phyloP scores from a whole-genome alignment of 1,140 invertebrate genomes.

The Aplysia californica region DNA sequence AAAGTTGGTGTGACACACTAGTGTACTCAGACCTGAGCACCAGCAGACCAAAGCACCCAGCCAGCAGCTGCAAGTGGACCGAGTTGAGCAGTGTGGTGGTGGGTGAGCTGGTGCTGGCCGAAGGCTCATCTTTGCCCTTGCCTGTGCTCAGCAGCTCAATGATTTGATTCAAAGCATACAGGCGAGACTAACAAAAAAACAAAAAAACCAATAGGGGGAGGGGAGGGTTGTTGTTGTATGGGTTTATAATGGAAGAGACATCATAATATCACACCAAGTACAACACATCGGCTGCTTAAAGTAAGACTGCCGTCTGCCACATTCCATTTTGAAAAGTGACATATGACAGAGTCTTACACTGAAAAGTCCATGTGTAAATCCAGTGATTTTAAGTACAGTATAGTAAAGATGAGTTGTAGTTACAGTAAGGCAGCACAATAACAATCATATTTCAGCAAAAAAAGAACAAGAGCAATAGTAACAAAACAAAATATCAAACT shows the following conservation, averaged over 20 bases:
- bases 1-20: constrained; percentile 44
- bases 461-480: too few species aligned
- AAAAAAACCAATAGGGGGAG: neutral
- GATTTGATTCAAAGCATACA: constrained; percentile 70
- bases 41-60: constrained; percentile 74
- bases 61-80: constrained; percentile 73
- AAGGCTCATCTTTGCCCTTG: constrained; percentile 48
- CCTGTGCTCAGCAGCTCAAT: constrained; percentile 67
- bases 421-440: too few species aligned
- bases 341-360: neutral
- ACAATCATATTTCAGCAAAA: too few species aligned
- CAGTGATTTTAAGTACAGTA: too few species aligned
- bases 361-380: neutral
- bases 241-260: too few species aligned
- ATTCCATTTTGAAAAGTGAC: neutral
- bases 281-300: too few species aligned
- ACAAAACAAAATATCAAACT: too few species aligned
- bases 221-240: neutral
- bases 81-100: constrained; percentile 62
- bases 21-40: constrained; percentile 53
- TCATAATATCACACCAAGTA: too few species aligned
- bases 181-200: constrained; percentile 64
- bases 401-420: too few species aligned
- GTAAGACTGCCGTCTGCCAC: neutral
- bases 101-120: constrained; percentile 24